These are phyloP conservation scores for Hipparchia semele DNA, from an alignment of 2,888 invertebrate genomes.

Conservation along the genomic window DNA sequence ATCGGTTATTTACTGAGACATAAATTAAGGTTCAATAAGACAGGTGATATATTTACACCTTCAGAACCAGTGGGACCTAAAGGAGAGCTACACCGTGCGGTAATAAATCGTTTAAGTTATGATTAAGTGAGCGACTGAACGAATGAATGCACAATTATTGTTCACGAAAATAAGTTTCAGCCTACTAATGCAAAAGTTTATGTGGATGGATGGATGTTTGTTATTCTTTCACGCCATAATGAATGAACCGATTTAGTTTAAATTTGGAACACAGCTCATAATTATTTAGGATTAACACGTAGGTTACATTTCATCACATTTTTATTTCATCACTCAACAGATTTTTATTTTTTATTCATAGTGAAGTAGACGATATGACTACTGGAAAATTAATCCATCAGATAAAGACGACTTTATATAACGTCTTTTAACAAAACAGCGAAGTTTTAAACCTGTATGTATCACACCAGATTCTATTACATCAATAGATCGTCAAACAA, in stretches of 20 bases:
- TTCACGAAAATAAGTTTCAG: neutral
- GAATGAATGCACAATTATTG: neutral
- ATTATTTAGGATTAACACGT: too few relatives aligned
- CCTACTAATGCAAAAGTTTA: neutral
- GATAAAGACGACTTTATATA: too few relatives aligned
- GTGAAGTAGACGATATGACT: too few relatives aligned
- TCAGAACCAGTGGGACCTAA: constrained; percentile 6
- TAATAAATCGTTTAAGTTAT: constrained; percentile 10
- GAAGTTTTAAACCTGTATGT: neutral
- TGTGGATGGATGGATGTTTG: too few relatives aligned
- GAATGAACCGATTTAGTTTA: too few relatives aligned
- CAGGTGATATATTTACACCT: constrained; percentile 20
- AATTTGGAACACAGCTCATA: too few relatives aligned
- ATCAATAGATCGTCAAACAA: constrained; percentile 19
- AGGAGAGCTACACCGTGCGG: constrained; percentile 1
- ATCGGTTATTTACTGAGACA: constrained; percentile 11
- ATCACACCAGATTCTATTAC: neutral
- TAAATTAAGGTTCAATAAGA: constrained; percentile 20
- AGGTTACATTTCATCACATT: too few relatives aligned
- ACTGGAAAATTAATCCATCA: too few relatives aligned
- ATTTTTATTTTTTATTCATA: too few relatives aligned
- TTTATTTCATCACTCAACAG: too few relatives aligned
- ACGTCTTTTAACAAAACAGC: neutral
- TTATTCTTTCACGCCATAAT: too few relatives aligned
- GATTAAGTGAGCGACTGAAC: neutral